Evolutionary conservation across 2,888 invertebrate genomes (phyloP).

Genomic region (Linyphia triangularis): DNA sequence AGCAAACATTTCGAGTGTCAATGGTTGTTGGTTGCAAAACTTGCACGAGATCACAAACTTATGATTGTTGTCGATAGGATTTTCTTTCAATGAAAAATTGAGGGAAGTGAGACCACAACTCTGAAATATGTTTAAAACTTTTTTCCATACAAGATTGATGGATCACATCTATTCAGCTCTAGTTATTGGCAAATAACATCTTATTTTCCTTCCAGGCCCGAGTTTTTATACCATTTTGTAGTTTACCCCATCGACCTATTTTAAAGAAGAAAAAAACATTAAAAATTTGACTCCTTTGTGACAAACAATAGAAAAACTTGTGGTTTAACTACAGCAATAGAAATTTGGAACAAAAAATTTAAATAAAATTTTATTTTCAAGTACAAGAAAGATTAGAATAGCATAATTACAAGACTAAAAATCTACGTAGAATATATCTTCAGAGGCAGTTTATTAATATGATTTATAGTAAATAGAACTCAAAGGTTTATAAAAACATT

Average conservation of each 20-base stretch:
- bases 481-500: no score
- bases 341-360: background rate
- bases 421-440: no score
- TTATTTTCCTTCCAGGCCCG: background rate
- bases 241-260: slow-evolving; percentile 18
- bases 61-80: background rate
- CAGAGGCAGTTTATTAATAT: no score
- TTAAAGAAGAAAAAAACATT: background rate
- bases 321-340: background rate
- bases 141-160: background rate
- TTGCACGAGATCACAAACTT: background rate
- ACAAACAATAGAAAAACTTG: no score
- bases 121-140: background rate
- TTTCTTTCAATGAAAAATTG: background rate
- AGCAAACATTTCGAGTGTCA: no score
- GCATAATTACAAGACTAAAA: no score
- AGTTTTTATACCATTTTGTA: slow-evolving; percentile 25
- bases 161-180: background rate
- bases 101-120: background rate
- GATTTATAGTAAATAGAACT: no score
- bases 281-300: background rate
- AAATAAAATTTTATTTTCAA: no score
- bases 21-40: no score
- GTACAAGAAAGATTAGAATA: no score
- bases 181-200: no score